Evolutionary conservation across 2,888 invertebrate species (phyloP), one percentile per base, ranked within the genome.

Genomic region (Brachyptera putata): DNA sequence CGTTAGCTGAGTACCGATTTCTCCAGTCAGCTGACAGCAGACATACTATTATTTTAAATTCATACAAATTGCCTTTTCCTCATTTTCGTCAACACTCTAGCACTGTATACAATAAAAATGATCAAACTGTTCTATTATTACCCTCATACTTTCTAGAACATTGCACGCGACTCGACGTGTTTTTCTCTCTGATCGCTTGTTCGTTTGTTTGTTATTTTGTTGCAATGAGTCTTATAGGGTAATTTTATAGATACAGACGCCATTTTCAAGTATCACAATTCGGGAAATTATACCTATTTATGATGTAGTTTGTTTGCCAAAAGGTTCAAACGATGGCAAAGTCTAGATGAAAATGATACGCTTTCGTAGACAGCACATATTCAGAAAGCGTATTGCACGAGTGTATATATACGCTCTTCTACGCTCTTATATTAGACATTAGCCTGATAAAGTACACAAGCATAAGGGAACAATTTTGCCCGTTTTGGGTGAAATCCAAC

Each of bases 401-500:
- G 39, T n/a, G n/a, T 9, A 39, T 30, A 30, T 11, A 30, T 11
- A 30, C 30, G 46, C 46, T 21, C n/a, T 16, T 41, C 18, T 41
- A 41, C 9, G 24, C 48, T 50, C 36, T 34, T 53, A 36, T 34
- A 34, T 53, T 53, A 53, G 53, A 53, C 53, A 53, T 53, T 53
- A 53, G 53, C 53, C 53, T 53, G 53, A 53, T 53, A 53, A 53
- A 53, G 21, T 53, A 34, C 34, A 36, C 53, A 21, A 53, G 34
- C 53, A 50, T 50, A 50, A 50, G 50, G 50, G 50, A 50, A 30
- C 26, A 53, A 53, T 53, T 53, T 34, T 30, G 21, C 53, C 34
- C 16, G 18, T 53, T 53, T 53, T 53, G 53, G 53, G 53, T 53
- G 53, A 34, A 18, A 53, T 53, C 53, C 53, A 53, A 53, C 34